Evolutionary conservation across 2,888 invertebrate species (phyloP), one percentile per base, ranked within the genome.

Genomic region (Herminia tarsipennalis): DNA sequence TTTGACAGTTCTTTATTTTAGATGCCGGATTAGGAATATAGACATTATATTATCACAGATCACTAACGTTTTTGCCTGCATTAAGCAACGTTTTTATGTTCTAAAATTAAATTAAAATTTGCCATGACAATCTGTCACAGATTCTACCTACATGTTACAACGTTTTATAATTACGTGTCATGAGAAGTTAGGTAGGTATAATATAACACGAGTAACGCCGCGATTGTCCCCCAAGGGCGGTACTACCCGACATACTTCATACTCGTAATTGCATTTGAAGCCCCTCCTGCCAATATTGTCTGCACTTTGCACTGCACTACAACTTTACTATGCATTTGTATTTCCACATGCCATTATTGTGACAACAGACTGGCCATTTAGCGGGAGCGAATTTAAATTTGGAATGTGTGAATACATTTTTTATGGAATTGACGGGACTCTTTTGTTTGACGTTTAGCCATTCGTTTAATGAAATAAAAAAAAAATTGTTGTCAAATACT

Each of bases 181-280:
- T 49, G 41, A 51, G 36, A 44, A 48, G n/a, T n/a, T n/a, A n/a
- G n/a, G n/a, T n/a, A n/a, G 53, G 29, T 59, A 64, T 67, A 66
- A 24, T 40, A 55, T 54, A 62, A 48, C n/a, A 46, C 42, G 45
- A 45, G 60, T 50, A 57, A 51, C 53, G 63, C 56, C 56, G 61
- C 64, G 61, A 66, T 66, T 66, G 75, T 75, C 78, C 80, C 76
- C 54, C n/a, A n/a, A 57, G 73, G 74, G 80, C 58, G 78, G 58
- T 62, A 56, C 65, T 63, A 50, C 60, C 56, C 61, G 64, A 70
- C 73, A 78, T 70, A 78, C 75, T 70, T 78, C 71, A 66, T n/a
- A n/a, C n/a, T 80, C 76, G 80, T 88, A 88, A 88, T 88, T 88
- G 86, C 83, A 81, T 87, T 84, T 81, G 80, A 74, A 84, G 79